Base-by-base conservation (phyloP, 2,113 vertebrate genomes). In the Plestiodon gilberti region DNA sequence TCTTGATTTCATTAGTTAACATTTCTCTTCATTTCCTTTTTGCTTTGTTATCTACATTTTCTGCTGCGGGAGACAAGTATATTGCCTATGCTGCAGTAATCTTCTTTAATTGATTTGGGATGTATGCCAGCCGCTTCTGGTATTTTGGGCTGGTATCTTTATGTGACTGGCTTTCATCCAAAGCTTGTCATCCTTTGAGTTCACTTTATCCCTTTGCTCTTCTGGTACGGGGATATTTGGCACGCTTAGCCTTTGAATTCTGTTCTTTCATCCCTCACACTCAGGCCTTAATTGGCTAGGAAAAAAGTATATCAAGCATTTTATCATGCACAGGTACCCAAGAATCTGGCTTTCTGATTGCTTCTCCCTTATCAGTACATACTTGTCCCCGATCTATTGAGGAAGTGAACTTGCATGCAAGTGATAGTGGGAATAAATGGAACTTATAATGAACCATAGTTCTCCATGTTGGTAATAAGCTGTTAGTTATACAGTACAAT, bases 71-170 rank as follows among this genome's bases (percentile, higher is more conserved):
- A 94, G 87, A 85, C 52, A 90, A 87, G n/a, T 91, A 79, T 91
- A 81, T 87, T 94, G 90, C 70, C 81, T 93, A 6, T 88, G 89
- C 87, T 91, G 86, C 89, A 95, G 85, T 88, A 94, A 94, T 96
- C 89, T 94, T 94, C 92, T 59, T 81, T 96, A 96, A 96, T 95
- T 96, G 95, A 96, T 94, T 93, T 91, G 94, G 95, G 92, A 95
- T 91, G 59, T 93, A 87, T 93, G 94, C 96, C 96, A 96, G 59
- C 90, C 67, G 92, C 89, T 89, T 95, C 94, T 90, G 89, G 91
- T 94, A 93, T 93, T 90, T 83, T 90, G 59, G 38, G 67, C 85
- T 93, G 93, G 91, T 93, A 87, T 94, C 92, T 95, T 93, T 93
- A 88, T 90, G 86, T 88, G 86, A 88, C 74, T 94, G 95, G 94